Evolutionary conservation across 2,888 invertebrate genomes (phyloP).

Genomic region (Orthosia cruda): DNA sequence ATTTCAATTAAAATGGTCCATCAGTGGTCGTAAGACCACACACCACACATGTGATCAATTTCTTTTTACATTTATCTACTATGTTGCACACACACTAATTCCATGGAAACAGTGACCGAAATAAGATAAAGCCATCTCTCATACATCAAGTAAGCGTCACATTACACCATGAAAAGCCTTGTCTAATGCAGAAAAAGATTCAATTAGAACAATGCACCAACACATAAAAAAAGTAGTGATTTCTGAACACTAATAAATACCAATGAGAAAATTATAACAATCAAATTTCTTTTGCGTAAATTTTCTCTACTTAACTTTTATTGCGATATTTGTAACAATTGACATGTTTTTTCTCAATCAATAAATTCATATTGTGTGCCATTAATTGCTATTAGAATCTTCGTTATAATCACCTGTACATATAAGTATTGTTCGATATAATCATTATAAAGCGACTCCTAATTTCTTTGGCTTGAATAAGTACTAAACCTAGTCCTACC

Average conservation of each 20-base stretch:
- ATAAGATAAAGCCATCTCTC: not conserved
- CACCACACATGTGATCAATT: too few species aligned
- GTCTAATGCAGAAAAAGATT: not conserved
- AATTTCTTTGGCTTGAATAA: not conserved
- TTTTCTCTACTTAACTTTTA: constrained; percentile 33
- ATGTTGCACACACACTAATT: too few species aligned
- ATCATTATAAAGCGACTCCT: not conserved
- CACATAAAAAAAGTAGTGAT: constrained; percentile 9
- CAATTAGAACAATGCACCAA: constrained; percentile 6
- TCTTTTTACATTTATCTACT: too few species aligned
- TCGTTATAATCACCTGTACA: not conserved
- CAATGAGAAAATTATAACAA: constrained; percentile 32
- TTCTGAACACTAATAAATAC: constrained; percentile 25
- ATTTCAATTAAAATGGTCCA: too few species aligned
- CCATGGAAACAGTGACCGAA: too few species aligned
- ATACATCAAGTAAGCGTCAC: not conserved
- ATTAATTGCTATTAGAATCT: not conserved
- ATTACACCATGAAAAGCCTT: not conserved
- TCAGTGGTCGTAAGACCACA: too few species aligned
- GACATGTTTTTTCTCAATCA: constrained; percentile 23
- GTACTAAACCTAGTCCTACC: not conserved
- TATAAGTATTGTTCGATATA: too few species aligned
- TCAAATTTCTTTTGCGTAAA: constrained; percentile 29
- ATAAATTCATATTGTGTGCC: constrained; percentile 11
- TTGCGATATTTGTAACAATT: constrained; percentile 36